Percentiles rank a stretch among this genome's conserved stretches.
Evolutionary conservation across 2,797 vertebrate species (phyloP).

Genomic region (Psittacula echo): DNA sequence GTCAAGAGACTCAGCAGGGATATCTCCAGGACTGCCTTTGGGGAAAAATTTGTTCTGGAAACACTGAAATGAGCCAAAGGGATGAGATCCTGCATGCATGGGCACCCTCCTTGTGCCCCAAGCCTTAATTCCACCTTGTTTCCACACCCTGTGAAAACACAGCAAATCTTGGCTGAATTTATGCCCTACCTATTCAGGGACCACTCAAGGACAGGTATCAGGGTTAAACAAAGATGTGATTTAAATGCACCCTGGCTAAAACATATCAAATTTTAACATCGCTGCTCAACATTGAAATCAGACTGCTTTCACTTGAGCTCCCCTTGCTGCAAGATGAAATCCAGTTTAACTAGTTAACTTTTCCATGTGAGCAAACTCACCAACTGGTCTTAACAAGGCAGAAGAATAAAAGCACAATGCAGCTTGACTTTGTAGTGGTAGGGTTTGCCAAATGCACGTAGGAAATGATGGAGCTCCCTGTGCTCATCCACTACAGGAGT

Average conservation of each 20-base stretch:
- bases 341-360: neutral
- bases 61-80: neutral
- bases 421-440: neutral
- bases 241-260: neutral
- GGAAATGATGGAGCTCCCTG: neutral
- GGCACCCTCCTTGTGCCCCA: rapidly evolving
- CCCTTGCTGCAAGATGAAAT: neutral
- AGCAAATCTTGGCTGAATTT: neutral
- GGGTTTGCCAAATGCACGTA: neutral
- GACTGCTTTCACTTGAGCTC: neutral
- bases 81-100: neutral
- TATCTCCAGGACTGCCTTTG: conserved; percentile 31
- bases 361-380: neutral
- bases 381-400: neutral
- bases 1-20: neutral
- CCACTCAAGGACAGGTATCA: neutral
- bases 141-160: neutral
- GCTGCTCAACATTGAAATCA: rapidly evolving
- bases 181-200: neutral
- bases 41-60: conserved; percentile 31
- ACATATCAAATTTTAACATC: neutral
- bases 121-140: neutral
- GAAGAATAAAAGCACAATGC: neutral
- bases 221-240: neutral
- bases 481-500: conserved; percentile 1